Evolutionary conservation across 1,140 invertebrate species (phyloP), one percentile per base, ranked within the genome.

Genomic region (Meteorus sp.): DNA sequence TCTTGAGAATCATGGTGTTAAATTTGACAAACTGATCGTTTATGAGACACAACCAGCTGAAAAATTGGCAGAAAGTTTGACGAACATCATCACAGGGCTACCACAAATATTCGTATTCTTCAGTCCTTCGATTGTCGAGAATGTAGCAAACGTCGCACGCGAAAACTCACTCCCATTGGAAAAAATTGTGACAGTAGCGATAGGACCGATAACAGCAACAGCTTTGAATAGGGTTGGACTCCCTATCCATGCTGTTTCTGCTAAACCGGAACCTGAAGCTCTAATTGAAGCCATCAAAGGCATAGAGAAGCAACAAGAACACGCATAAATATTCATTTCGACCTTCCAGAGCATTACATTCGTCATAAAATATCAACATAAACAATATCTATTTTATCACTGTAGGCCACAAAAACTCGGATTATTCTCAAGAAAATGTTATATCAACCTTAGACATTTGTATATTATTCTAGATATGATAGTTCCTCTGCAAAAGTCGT

Each of bases 51-150:
- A 74, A 47, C 61, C 69, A 2, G 66, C 65, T 11, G 58, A 76
- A 59, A 68, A 56, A 8, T 65, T 80, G n/a, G 57, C 69, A 41
- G 47, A 51, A 7, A 52, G 54, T 58, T 57, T 62, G 2, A 15
- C 13, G 0, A 17, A 31, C 11, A 56, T 60, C 8, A 15, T 60
- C 1, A 43, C 23, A 8, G 51, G 19, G 9, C 22, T 20, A 17
- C 51, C 66, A 5, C 56, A 64, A 35, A 69, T 71, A 64, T 69
- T 74, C 55, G 71, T 79, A 27, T 76, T 79, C 51, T 80, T 78
- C 53, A 80, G 78, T 68, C 76, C 78, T 17, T 79, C 77, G 29
- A 65, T 63, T 33, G 75, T 76, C 17, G 64, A 78, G 17, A 60
- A 64, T 53, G 31, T 78, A 1, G 2, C 59, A 0, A 51, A 53